Base-by-base conservation (phyloP, 2,888 invertebrate genomes). In the Halictus ligatus region DNA sequence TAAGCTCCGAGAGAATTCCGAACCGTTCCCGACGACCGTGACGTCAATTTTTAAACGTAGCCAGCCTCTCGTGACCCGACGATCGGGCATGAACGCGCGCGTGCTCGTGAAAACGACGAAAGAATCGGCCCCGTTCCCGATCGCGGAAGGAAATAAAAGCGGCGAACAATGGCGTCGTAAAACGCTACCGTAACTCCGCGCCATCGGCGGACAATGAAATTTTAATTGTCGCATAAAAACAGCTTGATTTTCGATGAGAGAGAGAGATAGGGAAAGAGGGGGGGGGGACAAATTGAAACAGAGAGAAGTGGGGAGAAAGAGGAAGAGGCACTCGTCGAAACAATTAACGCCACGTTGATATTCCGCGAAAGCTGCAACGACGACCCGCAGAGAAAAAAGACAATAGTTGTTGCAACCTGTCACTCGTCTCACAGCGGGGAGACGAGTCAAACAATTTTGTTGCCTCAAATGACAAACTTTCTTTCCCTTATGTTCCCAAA, bases 211-310 rank as follows among this genome's bases (percentile, higher is more conserved):
- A 78, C 50, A 78, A 78, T 78, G 78, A 78, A 78, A 78, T 78
- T 78, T 78, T 78, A 71, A 78, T 78, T 78, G 78, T 58, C 78
- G 71, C 78, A 35, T 78, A 71, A 78, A 71, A 78, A 78, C 71
- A 58, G 78, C 25, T 43, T 71, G 78, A 40, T 40, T 78, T 71
- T 43, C 18, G 50, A 40, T 3, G 54, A n/a, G 13, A 46, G 13
- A 13, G 10, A 46, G 12, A 46, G 13, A 46, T 8, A 43, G 43
- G 8, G 7, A 43, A 8, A 1, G 8, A 7, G 43, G 8, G 8
- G 8, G 7, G 8, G 43, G 8, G 43, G 8, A 5, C 35, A 35
- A 35, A 35, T 35, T 35, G 8, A 43, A 8, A 43, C n/a, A n/a
- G 43, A 43, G 43, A 43, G 43, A 13, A 21, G 3, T 6, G 40